phyloP scores from a whole-genome alignment of 1,140 invertebrate genomes.

The Andrena cerasifolii region DNA sequence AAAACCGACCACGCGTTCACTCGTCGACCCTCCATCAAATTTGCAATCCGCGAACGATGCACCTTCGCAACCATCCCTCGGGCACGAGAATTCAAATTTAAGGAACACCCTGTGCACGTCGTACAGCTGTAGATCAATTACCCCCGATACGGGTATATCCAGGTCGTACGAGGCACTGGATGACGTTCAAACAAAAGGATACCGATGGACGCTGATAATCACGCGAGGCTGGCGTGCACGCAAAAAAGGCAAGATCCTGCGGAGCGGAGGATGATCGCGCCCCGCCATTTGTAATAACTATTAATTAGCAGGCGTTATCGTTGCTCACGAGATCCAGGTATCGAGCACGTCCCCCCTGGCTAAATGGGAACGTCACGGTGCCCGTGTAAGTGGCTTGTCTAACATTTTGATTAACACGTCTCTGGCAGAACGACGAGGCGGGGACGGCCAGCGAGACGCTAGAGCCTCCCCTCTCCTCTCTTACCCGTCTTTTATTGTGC shows the following conservation, averaged over 20 bases:
- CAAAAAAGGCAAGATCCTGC: background rate
- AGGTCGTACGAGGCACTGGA: background rate
- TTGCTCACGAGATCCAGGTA: slow-evolving; percentile 31
- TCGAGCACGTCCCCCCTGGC: slow-evolving; percentile 58
- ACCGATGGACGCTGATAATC: background rate
- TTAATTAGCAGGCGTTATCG: slow-evolving; percentile 64
- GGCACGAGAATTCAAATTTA: slow-evolving; percentile 17
- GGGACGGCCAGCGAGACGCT: slow-evolving; percentile 71
- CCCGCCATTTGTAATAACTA: slow-evolving; percentile 61
- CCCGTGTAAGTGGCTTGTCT: slow-evolving; percentile 82
- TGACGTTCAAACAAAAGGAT: background rate
- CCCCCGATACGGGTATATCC: background rate
- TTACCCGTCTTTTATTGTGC: slow-evolving; percentile 46
- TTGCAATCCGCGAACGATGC: background rate
- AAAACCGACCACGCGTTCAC: too few species aligned
- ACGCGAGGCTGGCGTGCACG: background rate
- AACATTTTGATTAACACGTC: slow-evolving; percentile 83
- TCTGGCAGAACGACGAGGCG: slow-evolving; percentile 70
- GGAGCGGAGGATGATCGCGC: slow-evolving; percentile 17
- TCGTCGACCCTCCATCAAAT: background rate
- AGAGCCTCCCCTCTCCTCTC: slow-evolving; percentile 65
- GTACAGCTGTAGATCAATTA: slow-evolving; percentile 30
- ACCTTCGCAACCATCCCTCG: background rate
- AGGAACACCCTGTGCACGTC: background rate
- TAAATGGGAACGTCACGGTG: slow-evolving; percentile 82